Base-by-base conservation (phyloP, 2,797 vertebrate genomes). In the Onychomys arenicola region DNA sequence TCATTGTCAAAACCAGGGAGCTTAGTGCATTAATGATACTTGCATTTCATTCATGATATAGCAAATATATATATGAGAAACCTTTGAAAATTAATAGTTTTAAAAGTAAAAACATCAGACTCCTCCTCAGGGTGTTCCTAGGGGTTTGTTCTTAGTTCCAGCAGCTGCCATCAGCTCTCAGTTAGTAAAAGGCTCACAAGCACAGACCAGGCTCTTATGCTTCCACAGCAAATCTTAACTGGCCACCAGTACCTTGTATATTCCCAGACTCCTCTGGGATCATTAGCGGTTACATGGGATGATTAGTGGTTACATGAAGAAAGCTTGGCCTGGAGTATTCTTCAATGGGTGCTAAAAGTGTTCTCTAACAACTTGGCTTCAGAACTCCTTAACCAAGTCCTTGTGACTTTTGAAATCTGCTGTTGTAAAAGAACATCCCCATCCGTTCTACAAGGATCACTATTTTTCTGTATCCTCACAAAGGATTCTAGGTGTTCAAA, bases 321-420 rank as follows among this genome's bases (percentile, higher is more conserved):
- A 46, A 89, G 19, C 12, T 67, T 91, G 73, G 27, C 9, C 93
- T 84, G 63, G 8, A 94, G 23, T 52, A 12, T 77, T 84, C 57
- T 90, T 86, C 61, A 46, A 52, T 14, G 84, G 57, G 43, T 77
- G n/a, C 17, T 92, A 92, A 89, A 67, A 71, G 81, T 80, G 49
- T 67, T 89, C 37, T 63, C 19, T 87, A 57, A 93, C 93, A 57
- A 69, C 67, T 61, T 95, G 75, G 25, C 21, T 34, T 93, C 76
- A 90, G 65, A 92, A 95, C 96, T 67, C 73, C 96, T 89, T 94
- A 97, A 93, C 89, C 34, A 32, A 57, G 21, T 83, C 63, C 59
- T 63, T 92, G 40, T 29, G 73, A 88, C 89, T 87, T 77, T 55
- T 87, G 49, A 81, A 87, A 12, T 81, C n/a, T 89, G 76, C 34